These are phyloP conservation scores for Danio albolineatus DNA, from an alignment of 2,797 vertebrate species.

Conservation along the genomic window DNA sequence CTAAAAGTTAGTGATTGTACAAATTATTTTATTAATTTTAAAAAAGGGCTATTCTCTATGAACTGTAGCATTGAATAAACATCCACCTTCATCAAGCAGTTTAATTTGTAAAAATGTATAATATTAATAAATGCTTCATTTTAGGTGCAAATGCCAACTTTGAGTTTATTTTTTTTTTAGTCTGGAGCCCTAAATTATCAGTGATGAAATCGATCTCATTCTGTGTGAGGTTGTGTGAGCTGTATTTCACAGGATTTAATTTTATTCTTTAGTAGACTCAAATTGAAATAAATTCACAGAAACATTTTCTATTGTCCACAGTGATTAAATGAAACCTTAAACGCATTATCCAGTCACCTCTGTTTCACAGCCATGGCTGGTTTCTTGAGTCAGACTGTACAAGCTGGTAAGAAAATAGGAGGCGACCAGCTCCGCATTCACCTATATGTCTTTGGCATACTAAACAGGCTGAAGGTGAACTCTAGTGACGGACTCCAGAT, in stretches of 20 bases:
- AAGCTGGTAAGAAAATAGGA: slow-evolving; percentile 53
- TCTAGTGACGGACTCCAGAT: slow-evolving; percentile 54
- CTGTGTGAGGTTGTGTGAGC: slow-evolving; percentile 66
- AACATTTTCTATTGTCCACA: slow-evolving; percentile 61
- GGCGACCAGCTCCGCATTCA: slow-evolving; percentile 52
- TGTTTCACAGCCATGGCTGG: slow-evolving; percentile 64
- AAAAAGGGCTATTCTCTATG: not conserved
- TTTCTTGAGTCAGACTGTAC: slow-evolving; percentile 58
- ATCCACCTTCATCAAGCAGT: not conserved
- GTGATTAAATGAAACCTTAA: slow-evolving; percentile 74
- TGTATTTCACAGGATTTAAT: slow-evolving; percentile 66
- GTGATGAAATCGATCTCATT: slow-evolving; percentile 49
- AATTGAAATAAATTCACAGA: slow-evolving; percentile 57
- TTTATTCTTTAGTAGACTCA: slow-evolving; percentile 71
- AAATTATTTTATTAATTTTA: no score
- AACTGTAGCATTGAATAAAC: not conserved
- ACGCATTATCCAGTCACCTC: slow-evolving; percentile 40
- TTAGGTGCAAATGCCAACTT: not conserved
- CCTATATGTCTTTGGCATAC: slow-evolving; percentile 60
- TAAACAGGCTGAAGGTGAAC: slow-evolving; percentile 72
- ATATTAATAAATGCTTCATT: not conserved
- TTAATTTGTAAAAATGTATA: no score
- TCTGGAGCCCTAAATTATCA: slow-evolving; percentile 60
- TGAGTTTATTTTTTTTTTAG: not conserved
- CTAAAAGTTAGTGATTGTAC: no score